Percentiles rank a stretch among this genome's conserved stretches.
phyloP scores from a whole-genome alignment of 2,797 vertebrate genomes.

The Acanthornis magna region DNA sequence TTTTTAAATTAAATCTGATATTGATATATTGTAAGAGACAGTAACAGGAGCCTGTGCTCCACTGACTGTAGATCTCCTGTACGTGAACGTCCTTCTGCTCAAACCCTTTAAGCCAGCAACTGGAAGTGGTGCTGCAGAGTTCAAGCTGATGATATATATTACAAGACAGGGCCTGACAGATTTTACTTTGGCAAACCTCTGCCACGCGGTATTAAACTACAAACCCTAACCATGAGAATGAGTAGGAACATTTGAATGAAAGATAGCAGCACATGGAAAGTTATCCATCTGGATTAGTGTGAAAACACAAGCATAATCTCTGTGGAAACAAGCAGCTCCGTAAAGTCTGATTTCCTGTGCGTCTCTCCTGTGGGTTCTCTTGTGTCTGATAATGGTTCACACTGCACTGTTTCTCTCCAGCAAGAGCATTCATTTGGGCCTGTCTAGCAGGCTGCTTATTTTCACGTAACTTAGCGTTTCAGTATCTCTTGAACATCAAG shows the following conservation, averaged over 20 bases:
- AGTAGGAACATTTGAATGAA: conserved; percentile 27
- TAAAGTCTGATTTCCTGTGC: conserved; percentile 47
- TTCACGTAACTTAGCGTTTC: background rate
- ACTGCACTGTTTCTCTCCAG: background rate
- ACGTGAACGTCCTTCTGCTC: background rate
- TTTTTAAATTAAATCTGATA: background rate
- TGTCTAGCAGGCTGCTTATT: background rate
- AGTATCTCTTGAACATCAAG: background rate
- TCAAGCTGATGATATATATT: background rate
- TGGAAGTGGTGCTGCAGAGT: background rate
- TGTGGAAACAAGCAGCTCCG: conserved; percentile 41
- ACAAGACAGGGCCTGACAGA: background rate
- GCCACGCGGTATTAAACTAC: background rate
- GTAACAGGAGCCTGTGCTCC: background rate
- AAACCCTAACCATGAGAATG: conserved; percentile 8
- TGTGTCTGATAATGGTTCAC: background rate
- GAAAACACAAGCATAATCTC: conserved; percentile 47
- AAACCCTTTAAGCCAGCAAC: background rate
- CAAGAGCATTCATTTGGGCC: background rate
- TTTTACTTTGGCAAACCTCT: conserved; percentile 5
- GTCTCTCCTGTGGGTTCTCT: conserved; percentile 50
- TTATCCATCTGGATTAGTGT: conserved; percentile 57
- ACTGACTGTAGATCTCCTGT: background rate
- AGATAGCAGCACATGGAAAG: conserved; percentile 52
- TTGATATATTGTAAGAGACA: background rate